Evolutionary conservation across 2,797 vertebrate species (phyloP), one percentile per base, ranked within the genome.

Genomic region (Xiphorhynchus erythropygius): DNA sequence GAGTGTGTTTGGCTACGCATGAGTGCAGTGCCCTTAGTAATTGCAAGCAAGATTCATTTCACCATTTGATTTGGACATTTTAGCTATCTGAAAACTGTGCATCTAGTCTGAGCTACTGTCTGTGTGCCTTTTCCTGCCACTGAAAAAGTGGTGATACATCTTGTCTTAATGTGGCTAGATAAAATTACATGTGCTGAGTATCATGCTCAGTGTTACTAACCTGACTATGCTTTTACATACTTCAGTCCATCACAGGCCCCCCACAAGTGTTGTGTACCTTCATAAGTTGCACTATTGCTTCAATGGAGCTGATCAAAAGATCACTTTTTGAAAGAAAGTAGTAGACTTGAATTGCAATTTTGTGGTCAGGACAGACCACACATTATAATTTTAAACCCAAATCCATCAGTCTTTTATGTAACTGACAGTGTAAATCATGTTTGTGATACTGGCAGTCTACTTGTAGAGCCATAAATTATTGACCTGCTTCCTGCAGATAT

Each of bases 401-500:
- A 88, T 81, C 62, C 65, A 25, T 80, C 56, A 28, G 8, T 65
- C 42, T 50, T 60, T 75, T 83, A 16, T 47, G 4, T 71, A 74
- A 68, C 14, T 74, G 83, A 27, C 47, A 75, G 44, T 59, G 39
- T 81, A 76, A 80, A 86, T 88, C 65, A 19, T 67, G n/a, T 28
- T 49, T 63, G 39, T 35, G 71, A 74, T 81, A 56, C 52, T 75
- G 68, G 33, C 68, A 87, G 35, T 71, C 42, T 55, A 49, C 83
- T 77, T 50, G 14, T 77, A 73, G 52, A 42, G 44, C 27, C 30
- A 18, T 83, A 80, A 91, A 87, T 77, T 65, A 73, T 80, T 83
- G 37, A 74, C 70, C 85, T 73, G 42, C 69, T 90, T 94, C 81
- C 74, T 91, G 57, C 60, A 84, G 77, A 84, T 83, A 77, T 84